Conservation (phyloP, 2,797 vertebrate genomes). For the Phrynocephalus vlangalii region DNA sequence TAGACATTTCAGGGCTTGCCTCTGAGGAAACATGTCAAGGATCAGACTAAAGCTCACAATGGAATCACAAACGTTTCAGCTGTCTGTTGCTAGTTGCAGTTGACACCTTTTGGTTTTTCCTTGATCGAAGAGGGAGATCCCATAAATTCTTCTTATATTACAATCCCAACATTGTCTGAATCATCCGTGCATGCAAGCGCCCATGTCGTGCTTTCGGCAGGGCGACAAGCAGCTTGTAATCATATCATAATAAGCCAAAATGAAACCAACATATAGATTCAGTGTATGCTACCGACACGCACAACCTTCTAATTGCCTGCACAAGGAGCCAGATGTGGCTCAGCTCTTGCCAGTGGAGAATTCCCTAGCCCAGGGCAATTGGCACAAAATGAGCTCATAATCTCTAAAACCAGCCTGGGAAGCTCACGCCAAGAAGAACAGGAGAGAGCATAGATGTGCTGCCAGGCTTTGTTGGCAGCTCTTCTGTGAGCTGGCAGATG, state of each 20-base stretch:
- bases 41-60: not conserved
- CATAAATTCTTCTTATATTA: not conserved
- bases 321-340: not conserved
- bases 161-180: not conserved
- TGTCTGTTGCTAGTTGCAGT: not conserved
- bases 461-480: slow-evolving; percentile 11
- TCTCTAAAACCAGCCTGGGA: slow-evolving; percentile 8
- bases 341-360: slow-evolving; percentile 29
- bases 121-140: not conserved
- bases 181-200: not conserved
- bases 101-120: not conserved
- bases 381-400: not conserved
- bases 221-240: not conserved
- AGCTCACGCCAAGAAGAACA: slow-evolving; percentile 6
- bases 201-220: not conserved
- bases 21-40: not conserved
- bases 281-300: not conserved
- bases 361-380: not conserved
- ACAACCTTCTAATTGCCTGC: slow-evolving; percentile 20
- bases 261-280: not conserved
- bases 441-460: not conserved
- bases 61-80: not conserved
- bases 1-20: not conserved
- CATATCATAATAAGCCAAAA: not conserved
- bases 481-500: slow-evolving; percentile 31